Evolutionary conservation across 2,113 vertebrate genomes (phyloP).

Genomic region (Dipodomys spectabilis): DNA sequence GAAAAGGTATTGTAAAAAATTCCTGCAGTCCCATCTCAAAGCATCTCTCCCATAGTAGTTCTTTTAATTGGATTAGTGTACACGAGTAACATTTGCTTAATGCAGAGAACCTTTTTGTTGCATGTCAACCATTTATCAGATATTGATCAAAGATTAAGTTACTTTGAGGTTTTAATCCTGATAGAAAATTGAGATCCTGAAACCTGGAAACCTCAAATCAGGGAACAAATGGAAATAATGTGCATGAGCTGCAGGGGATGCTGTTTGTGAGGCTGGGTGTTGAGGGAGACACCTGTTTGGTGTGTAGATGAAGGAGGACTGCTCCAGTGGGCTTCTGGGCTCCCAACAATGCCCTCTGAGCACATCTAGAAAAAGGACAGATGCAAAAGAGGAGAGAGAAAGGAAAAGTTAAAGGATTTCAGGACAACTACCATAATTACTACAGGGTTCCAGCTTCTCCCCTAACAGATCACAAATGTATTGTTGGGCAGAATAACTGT

Average conservation of each 20-base stretch:
- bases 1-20: background rate
- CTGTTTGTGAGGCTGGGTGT: background rate
- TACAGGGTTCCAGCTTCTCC: too few species aligned
- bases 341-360: background rate
- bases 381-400: background rate
- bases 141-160: background rate
- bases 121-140: background rate
- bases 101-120: background rate
- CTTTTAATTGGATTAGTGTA: constrained; percentile 27
- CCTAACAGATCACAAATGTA: rapidly evolving
- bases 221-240: background rate
- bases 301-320: rapidly evolving
- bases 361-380: background rate
- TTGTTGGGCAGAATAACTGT: background rate
- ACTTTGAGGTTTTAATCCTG: constrained; percentile 35
- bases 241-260: background rate
- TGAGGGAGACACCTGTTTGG: background rate
- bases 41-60: background rate
- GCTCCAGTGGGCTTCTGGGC: rapidly evolving
- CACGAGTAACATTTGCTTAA: constrained; percentile 8
- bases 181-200: background rate
- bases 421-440: too few species aligned
- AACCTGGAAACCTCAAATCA: constrained; percentile 3
- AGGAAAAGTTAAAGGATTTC: background rate
- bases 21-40: background rate